Base-by-base conservation (phyloP, 2,113 vertebrate species). In the Eptesicus fuscus region DNA sequence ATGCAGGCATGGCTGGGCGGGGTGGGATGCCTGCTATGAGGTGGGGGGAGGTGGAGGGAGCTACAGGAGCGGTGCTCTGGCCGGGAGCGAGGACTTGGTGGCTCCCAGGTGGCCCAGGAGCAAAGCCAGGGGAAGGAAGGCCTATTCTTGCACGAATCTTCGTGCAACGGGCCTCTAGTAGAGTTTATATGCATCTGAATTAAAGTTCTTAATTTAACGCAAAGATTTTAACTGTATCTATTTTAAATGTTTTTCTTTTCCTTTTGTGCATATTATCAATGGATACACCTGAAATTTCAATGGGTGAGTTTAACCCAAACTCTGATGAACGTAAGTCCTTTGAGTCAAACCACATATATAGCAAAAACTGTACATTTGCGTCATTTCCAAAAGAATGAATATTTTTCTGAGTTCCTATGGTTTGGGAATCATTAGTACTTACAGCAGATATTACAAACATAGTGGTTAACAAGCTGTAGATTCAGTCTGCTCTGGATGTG, bases 231-330 rank as follows among this genome's bases (percentile, higher is more conserved):
- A 70, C 42, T 93, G 18, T 85, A 37, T 70, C 5, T 74, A 63
- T 95, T 91, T 90, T 89, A 93, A 94, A 67, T 88, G 18, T 35
- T 73, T 73, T 89, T 76, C 5, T 85, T 88, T 96, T 93, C 91
- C 67, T 83, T 94, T 93, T 91, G 40, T 47, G n/a, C 56, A 56
- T 92, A 12, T 85, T 91, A 83, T 77, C 74, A 83, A 84, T 85
- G 90, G 79, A 91, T 51, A 47, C 28, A 88, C 47, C n/a, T 93
- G 30, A 83, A 83, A 92, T 71, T 89, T 73, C 67, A 47, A 56
- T 77, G 88, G 93, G 74, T 89, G 82, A 96, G 79, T 93, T 91
- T 86, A 56, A 82, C 61, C 61, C 93, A 93, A 93, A 78, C 25
- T 67, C 28, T 69, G 47, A 69, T 65, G 49, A 94, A 49, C 9